These are phyloP conservation scores for Bibio marci DNA, from an alignment of 2,888 invertebrate species.

Conservation along the genomic window DNA sequence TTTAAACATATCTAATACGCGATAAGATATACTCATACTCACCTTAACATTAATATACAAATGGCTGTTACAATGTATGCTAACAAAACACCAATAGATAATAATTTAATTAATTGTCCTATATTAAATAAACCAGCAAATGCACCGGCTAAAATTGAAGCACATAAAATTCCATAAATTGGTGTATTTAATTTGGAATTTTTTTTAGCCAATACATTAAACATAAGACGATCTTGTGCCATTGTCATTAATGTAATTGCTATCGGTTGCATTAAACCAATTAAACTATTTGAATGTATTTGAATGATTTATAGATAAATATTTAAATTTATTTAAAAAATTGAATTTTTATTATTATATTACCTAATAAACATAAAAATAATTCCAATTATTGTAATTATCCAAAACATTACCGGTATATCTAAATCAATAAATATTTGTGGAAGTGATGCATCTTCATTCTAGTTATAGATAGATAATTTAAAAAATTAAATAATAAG, in stretches of 20 bases:
- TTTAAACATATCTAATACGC: conserved; percentile 22
- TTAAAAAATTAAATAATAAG: too few relatives aligned
- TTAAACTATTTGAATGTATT: conserved; percentile 33
- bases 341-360: too few relatives aligned
- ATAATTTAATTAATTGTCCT: conserved; percentile 84
- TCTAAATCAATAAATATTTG: too few relatives aligned
- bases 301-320: too few relatives aligned
- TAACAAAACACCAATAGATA: conserved; percentile 72
- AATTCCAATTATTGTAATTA: too few relatives aligned
- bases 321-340: too few relatives aligned
- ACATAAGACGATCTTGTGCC: conserved; percentile 76
- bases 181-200: conserved; percentile 63
- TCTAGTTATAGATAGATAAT: too few relatives aligned
- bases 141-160: conserved; percentile 57
- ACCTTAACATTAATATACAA: conserved; percentile 70
- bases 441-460: too few relatives aligned
- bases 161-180: conserved; percentile 52
- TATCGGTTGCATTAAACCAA: conserved; percentile 77
- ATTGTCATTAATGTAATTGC: conserved; percentile 81
- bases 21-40: conserved; percentile 26
- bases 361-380: too few relatives aligned
- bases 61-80: conserved; percentile 87
- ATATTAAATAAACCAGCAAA: conserved; percentile 80
- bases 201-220: conserved; percentile 50
- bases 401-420: too few relatives aligned